Evolutionary conservation across 2,888 invertebrate genomes (phyloP), one percentile per base, ranked within the genome.

Genomic region (Pseudococcus viburni): DNA sequence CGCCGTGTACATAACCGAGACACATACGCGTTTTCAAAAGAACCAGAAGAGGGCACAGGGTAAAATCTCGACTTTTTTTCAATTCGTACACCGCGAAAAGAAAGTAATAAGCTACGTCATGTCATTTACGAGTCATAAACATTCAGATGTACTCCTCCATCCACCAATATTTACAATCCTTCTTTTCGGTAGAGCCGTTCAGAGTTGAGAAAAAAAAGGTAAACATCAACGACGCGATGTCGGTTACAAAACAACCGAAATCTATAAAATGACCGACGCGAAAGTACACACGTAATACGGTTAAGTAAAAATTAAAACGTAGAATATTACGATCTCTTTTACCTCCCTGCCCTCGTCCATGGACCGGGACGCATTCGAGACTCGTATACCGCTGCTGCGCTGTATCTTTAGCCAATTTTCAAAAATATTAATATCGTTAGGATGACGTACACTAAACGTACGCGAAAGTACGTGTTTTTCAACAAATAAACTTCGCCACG

Each of bases 41-140:
- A 17, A 17, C 51, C 5, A 46, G 26, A 33, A 3, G 26, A 33
- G 26, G 26, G 26, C 3, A 33, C 26, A 33, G 26, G 26, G 26
- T 33, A 2, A 33, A 33, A 33, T n/a, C 1, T 33, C 26, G 22
- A 17, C 15, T 22, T 64, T 64, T 19, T 64, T 64, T 64, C 64
- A 11, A 22, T 64, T 22, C 26, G 26, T 33, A 33, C 26, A 33
- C 26, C 26, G 26, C 11, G 19, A 64, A 64, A 64, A 64, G 64
- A 64, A 64, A 64, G 64, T 64, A 64, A 64, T 64, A 64, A 51
- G 51, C 51, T 51, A 51, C 64, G 64, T 64, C 64, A 64, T 22
- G 7, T 64, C 19, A 64, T 12, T 11, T 7, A 19, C 64, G 51
- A 15, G 51, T 51, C 17, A 51, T 51, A 51, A 64, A 64, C 64